Base-by-base conservation (phyloP, 2,888 invertebrate genomes). In the Tillus elongatus region DNA sequence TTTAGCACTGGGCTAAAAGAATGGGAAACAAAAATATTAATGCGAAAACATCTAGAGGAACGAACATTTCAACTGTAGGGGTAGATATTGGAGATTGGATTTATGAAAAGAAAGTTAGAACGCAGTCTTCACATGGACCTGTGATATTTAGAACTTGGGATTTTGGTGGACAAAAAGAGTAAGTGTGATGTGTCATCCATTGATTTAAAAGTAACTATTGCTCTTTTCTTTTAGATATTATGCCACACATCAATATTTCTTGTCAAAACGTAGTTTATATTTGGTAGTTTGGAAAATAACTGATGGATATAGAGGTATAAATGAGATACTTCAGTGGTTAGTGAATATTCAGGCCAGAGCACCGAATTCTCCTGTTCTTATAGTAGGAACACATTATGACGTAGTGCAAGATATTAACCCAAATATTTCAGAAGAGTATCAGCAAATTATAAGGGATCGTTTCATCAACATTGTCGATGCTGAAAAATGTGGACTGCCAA, bases 81-180 rank as follows among this genome's bases (percentile, higher is more conserved):
- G 96, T 98, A 13, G 97, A 97, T 66, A 95, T 98, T 49, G 89
- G 91, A 30, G 87, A 91, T 47, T 93, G 96, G 88, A 73, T 85
- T 13, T 91, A 88, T 61, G 93, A 93, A 62, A 87, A 87, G 57
- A 80, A 86, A 58, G 71, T 80, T 4, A 71, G 85, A 13, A 80
- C 87, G 1, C 77, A 77, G 24, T 77, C 78, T 1, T 74, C 77
- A 1, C 77, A 80, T 54, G 88, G 87, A 0, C 83, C 92, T 0
- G 84, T 95, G 35, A 82, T 88, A 14, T 92, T 92, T 67, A 70
- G 95, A 36, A 97, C 97, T 0, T 98, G 97, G 97, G 98, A 98
- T 66, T 98, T 98, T 66, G 96, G 96, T 3, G 97, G 97, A 0
- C 97, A 96, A 68, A 82, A 84, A 58, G 97, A 98, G 77, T 81